A percentile compares a stretch with the other conserved stretches of the same genome.
These are phyloP conservation scores for Malaclemys terrapin DNA, from an alignment of 2,113 vertebrate genomes.

Conservation along the genomic window DNA sequence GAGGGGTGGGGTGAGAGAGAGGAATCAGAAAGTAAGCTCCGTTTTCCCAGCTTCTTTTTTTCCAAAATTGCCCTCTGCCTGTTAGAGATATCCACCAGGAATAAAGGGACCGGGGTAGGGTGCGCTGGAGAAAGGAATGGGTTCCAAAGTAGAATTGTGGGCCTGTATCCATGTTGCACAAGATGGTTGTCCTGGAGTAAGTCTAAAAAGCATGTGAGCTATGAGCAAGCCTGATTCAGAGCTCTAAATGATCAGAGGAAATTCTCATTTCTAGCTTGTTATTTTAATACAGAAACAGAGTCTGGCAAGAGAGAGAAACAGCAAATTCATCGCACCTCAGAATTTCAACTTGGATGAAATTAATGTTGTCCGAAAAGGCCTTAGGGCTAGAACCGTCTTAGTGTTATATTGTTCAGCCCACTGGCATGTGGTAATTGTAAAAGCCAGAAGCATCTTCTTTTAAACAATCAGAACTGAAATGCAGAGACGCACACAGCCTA, in stretches of 20 bases:
- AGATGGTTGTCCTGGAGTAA: fast-evolving
- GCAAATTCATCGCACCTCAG: slow-evolving; percentile 1
- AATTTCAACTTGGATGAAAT: slow-evolving; percentile 41
- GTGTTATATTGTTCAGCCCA: background rate
- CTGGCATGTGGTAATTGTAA: slow-evolving; percentile 52
- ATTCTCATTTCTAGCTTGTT: background rate
- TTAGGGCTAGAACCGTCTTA: background rate
- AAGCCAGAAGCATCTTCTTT: slow-evolving; percentile 37
- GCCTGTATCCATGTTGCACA: background rate
- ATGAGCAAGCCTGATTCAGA: background rate
- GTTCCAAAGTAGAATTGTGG: background rate
- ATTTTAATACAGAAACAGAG: background rate
- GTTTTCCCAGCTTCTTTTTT: too few relatives aligned
- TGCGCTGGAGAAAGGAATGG: fast-evolving
- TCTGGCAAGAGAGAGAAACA: slow-evolving; percentile 1
- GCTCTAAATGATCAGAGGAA: background rate
- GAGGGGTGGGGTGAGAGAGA: too few relatives aligned
- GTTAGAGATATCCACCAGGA: too few relatives aligned
- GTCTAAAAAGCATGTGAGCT: background rate
- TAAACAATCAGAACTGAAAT: slow-evolving; percentile 48
- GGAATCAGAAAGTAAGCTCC: too few relatives aligned
- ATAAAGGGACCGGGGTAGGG: background rate
- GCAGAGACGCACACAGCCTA: background rate
- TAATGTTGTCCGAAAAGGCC: background rate
- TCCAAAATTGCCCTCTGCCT: too few relatives aligned